Evolutionary conservation across 1,140 invertebrate genomes (phyloP).

Genomic region (Drosophila lowei): DNA sequence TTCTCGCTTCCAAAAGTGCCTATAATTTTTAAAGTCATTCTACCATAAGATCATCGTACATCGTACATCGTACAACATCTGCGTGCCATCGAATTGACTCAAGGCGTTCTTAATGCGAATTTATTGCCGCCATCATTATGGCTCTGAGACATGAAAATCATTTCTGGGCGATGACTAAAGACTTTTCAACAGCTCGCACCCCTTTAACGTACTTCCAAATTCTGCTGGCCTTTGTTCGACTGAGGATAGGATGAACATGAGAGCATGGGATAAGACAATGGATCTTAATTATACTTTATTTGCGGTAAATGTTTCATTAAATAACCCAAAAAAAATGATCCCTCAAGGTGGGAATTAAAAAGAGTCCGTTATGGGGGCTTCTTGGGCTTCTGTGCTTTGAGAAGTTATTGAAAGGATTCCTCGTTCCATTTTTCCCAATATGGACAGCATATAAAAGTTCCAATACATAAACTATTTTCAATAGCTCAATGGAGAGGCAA

Average conservation of each 20-base stretch:
- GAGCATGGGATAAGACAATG: conserved; percentile 65
- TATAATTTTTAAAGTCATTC: conserved; percentile 40
- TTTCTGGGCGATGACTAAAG: conserved; percentile 66
- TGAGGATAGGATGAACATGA: background rate
- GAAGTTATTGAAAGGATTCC: too few species aligned
- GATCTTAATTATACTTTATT: conserved; percentile 65
- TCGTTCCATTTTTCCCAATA: too few species aligned
- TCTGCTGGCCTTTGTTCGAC: conserved; percentile 53
- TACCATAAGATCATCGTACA: conserved; percentile 25
- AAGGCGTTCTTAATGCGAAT: conserved; percentile 78
- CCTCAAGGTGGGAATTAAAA: conserved; percentile 4
- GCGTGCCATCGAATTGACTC: conserved; percentile 27
- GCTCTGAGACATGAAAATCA: conserved; percentile 63
- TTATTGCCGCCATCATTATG: conserved; percentile 72
- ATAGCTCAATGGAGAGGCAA: too few species aligned
- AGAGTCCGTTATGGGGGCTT: too few species aligned
- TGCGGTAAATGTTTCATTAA: conserved; percentile 14
- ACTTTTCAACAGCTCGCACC: conserved; percentile 67
- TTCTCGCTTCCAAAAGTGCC: background rate
- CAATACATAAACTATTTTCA: too few species aligned
- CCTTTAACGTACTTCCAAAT: conserved; percentile 37
- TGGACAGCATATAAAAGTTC: too few species aligned
- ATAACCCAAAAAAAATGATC: background rate
- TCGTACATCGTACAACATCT: conserved; percentile 39
- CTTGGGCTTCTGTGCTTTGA: too few species aligned